Conservation (phyloP, 2,888 invertebrate species). For the Cantharis flavilabris region DNA sequence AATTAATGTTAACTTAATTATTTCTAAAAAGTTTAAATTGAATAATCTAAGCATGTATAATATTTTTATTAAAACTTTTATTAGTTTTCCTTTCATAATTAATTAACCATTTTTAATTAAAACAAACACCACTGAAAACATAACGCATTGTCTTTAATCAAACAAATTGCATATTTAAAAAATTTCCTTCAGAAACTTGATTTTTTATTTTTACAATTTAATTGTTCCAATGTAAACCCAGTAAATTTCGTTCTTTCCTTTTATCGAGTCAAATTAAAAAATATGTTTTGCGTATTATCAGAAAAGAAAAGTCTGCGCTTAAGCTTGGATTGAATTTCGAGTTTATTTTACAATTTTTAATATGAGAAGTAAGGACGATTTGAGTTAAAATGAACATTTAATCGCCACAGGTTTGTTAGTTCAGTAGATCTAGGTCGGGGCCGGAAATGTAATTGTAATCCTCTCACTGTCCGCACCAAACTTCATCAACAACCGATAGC, state of each 20-base stretch:
- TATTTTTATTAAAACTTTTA: neutral
- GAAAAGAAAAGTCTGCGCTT: no score
- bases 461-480: constrained; percentile 4
- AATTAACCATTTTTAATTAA: neutral
- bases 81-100: neutral
- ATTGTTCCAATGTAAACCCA: no score
- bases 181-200: neutral
- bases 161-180: neutral
- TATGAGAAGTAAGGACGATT: neutral
- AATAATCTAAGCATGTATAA: neutral
- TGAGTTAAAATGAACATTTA: constrained; percentile 6
- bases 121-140: neutral
- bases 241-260: no score
- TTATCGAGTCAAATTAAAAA: no score
- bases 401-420: constrained; percentile 8
- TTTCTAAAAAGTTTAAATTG: constrained; percentile 1
- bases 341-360: neutral
- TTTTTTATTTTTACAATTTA: no score
- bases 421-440: constrained; percentile 24
- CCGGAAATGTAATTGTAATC: constrained; percentile 22
- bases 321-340: no score
- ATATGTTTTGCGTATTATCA: no score
- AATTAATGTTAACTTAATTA: neutral
- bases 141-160: neutral
- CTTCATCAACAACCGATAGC: constrained; percentile 30